phyloP scores from a whole-genome alignment of 1,140 invertebrate genomes.

The Olivierus martensii region DNA sequence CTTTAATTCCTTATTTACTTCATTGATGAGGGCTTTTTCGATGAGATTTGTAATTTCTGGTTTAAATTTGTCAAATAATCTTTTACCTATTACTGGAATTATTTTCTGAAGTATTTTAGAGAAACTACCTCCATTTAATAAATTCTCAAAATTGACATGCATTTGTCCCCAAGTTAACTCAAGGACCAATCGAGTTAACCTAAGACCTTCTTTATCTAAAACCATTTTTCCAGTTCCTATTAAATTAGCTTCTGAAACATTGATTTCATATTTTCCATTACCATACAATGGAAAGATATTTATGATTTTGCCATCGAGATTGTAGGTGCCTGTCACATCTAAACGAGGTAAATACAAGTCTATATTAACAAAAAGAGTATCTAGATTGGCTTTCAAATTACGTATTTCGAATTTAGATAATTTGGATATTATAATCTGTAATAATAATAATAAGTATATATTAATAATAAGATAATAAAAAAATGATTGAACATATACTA shows the following conservation, averaged over 20 bases:
- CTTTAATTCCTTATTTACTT: constrained; percentile 10
- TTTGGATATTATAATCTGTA: constrained; percentile 7
- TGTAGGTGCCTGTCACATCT: constrained; percentile 1
- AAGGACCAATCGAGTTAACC: constrained; percentile 6
- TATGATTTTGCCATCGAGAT: constrained; percentile 6
- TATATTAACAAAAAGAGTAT: constrained; percentile 2
- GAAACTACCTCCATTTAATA: constrained; percentile 13
- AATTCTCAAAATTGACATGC: constrained; percentile 10
- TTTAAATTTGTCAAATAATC: constrained; percentile 13
- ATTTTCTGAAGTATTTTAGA: constrained; percentile 7
- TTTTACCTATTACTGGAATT: constrained; percentile 9
- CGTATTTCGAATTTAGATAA: constrained; percentile 8
- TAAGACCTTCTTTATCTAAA: background rate
- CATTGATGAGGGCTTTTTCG: constrained; percentile 8
- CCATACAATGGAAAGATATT: constrained; percentile 13
- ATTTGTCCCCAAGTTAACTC: constrained; percentile 10
- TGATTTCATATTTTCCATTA: constrained; percentile 10
- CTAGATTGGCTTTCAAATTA: constrained; percentile 7
- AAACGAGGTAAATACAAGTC: constrained; percentile 3
- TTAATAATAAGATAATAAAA: background rate
- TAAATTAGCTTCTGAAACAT: constrained; percentile 7
- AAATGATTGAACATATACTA: background rate
- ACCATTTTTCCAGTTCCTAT: constrained; percentile 4
- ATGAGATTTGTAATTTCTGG: constrained; percentile 5
- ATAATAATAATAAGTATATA: background rate